Evolutionary conservation across 2,113 vertebrate genomes (phyloP).

Genomic region (Macaca mulatta): DNA sequence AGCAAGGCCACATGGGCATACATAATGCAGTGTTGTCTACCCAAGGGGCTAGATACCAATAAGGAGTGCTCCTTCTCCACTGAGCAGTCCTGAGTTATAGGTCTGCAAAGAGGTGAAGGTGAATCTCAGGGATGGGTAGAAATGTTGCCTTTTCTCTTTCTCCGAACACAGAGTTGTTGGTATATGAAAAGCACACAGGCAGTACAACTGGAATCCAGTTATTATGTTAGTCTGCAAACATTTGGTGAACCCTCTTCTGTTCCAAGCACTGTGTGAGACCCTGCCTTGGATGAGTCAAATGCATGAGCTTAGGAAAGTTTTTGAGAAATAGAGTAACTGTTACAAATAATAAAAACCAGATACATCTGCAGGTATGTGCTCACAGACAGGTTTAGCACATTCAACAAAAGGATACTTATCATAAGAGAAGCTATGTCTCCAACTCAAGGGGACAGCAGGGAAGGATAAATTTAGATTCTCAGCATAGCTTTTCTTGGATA

Average conservation of each 20-base stretch:
- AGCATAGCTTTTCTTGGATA: conserved; percentile 4
- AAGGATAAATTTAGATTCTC: conserved; percentile 21
- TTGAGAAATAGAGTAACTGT: neutral
- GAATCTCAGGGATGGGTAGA: neutral
- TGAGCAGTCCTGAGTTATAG: neutral
- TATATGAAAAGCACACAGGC: neutral
- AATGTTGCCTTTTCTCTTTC: neutral
- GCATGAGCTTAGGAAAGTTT: neutral
- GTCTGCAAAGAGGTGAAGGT: neutral
- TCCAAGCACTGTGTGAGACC: neutral
- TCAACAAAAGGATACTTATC: neutral
- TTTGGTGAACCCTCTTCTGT: neutral
- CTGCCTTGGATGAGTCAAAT: neutral
- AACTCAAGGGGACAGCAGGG: neutral
- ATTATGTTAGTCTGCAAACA: neutral
- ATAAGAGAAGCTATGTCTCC: neutral
- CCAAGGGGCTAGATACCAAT: neutral
- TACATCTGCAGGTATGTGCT: neutral
- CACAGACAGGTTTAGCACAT: neutral
- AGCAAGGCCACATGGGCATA: neutral
- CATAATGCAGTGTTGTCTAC: neutral
- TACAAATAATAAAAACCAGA: neutral
- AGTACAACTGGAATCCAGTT: neutral
- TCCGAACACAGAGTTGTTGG: neutral
- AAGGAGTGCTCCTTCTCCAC: neutral